A percentile compares a stretch with the other conserved stretches of the same genome.
phyloP scores from a whole-genome alignment of 2,797 vertebrate species.

The Gallinago stenura region DNA sequence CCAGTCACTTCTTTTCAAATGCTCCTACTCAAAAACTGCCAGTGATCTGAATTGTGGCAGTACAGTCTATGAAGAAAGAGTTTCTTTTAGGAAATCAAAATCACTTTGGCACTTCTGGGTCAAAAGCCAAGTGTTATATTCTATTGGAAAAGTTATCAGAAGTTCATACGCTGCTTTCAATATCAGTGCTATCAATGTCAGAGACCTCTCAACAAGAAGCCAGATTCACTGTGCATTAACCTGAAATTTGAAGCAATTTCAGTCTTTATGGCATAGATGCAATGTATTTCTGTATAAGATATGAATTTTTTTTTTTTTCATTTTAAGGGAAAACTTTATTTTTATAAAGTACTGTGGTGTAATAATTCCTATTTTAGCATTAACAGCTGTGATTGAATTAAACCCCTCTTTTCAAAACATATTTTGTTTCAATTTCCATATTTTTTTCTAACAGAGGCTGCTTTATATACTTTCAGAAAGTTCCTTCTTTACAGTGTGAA shows the following conservation, averaged over 20 bases:
- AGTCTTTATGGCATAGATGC: not conserved
- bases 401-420: not conserved
- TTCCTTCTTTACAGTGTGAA: not conserved
- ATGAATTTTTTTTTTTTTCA: not conserved
- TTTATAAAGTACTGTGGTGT: not conserved
- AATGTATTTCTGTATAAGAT: not conserved
- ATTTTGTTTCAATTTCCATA: not conserved
- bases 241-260: not conserved
- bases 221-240: not conserved
- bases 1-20: constrained; percentile 16
- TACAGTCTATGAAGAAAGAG: constrained; percentile 1
- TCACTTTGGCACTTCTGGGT: constrained; percentile 10
- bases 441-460: not conserved
- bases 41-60: not conserved
- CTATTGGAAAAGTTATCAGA: not conserved
- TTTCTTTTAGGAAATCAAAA: constrained; percentile 25
- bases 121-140: constrained; percentile 22
- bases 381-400: not conserved
- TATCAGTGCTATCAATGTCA: not conserved
- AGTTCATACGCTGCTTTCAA: not conserved
- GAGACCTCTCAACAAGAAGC: constrained; percentile 6
- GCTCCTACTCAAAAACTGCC: not conserved
- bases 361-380: not conserved
- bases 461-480: not conserved
- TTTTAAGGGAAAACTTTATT: not conserved